These are phyloP conservation scores for Antigone vipio DNA, from an alignment of 2,113 vertebrate species.

Conservation along the genomic window DNA sequence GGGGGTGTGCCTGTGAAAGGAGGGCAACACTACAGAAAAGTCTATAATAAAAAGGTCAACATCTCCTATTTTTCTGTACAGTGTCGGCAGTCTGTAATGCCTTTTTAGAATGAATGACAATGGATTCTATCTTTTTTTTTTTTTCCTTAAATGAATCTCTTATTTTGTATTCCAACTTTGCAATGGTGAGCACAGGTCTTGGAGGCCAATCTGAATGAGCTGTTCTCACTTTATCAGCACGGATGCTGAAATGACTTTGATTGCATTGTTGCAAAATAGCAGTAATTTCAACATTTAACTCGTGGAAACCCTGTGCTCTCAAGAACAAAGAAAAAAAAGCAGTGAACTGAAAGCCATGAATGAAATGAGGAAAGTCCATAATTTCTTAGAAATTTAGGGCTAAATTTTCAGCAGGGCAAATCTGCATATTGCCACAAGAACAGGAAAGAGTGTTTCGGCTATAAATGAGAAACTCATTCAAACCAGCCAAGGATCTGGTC, in stretches of 20 bases:
- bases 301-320: conserved; percentile 53
- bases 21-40: conserved; percentile 74
- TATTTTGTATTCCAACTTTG: conserved; percentile 90
- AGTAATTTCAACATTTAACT: conserved; percentile 79
- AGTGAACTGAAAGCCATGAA: conserved; percentile 39
- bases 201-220: conserved; percentile 84
- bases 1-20: conserved; percentile 75
- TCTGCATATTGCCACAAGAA: background rate
- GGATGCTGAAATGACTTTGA: conserved; percentile 82
- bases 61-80: conserved; percentile 86
- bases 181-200: conserved; percentile 75
- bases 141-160: conserved; percentile 80
- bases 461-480: background rate
- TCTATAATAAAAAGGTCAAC: conserved; percentile 93
- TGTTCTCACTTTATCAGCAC: conserved; percentile 83
- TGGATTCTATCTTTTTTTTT: conserved; percentile 71
- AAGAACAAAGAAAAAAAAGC: conserved; percentile 70
- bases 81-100: conserved; percentile 84
- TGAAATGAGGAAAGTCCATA: background rate
- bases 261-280: conserved; percentile 81
- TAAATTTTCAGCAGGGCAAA: background rate
- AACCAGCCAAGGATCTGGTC: background rate
- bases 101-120: conserved; percentile 90
- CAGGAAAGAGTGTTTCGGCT: background rate
- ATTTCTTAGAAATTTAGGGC: background rate